Conservation (phyloP, 2,888 invertebrate species). For the Orthosia gothica region DNA sequence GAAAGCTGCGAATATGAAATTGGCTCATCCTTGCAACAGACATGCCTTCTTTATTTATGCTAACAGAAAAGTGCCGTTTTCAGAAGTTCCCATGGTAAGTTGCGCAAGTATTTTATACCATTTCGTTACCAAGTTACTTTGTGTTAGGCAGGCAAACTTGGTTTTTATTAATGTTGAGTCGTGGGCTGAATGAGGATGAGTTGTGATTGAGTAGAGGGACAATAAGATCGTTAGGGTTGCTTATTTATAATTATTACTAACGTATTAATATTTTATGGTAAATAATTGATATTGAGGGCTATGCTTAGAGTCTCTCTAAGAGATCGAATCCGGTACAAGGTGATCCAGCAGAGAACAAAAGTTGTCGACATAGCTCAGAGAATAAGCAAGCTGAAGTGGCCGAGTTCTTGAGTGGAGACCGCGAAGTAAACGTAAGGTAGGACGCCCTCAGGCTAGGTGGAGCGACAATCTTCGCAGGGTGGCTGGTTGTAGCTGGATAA, state of each 20-base stretch:
- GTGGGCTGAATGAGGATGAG: constrained; percentile 28
- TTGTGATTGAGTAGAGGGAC: constrained; percentile 9
- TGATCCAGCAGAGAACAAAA: too few species aligned
- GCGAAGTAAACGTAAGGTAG: too few species aligned
- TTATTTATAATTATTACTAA: background rate
- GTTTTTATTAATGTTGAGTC: constrained; percentile 31
- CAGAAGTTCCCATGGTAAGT: constrained; percentile 64
- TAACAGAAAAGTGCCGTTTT: constrained; percentile 72
- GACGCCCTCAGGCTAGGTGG: too few species aligned
- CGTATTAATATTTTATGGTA: background rate
- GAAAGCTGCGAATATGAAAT: constrained; percentile 85
- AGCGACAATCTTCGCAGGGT: too few species aligned
- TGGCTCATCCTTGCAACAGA: constrained; percentile 82
- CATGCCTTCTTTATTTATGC: constrained; percentile 78
- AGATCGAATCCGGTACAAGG: too few species aligned
- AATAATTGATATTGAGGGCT: background rate
- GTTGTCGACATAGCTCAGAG: too few species aligned
- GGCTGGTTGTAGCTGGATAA: too few species aligned
- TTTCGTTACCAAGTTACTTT: constrained; percentile 57
- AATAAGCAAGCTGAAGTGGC: too few species aligned
- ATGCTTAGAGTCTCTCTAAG: too few species aligned
- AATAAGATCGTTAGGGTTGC: background rate
- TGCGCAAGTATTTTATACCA: constrained; percentile 60
- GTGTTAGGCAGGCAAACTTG: constrained; percentile 30
- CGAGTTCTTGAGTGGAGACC: too few species aligned